These are phyloP conservation scores for Lepidurus apus DNA, from an alignment of 1,140 invertebrate genomes.

Conservation along the genomic window DNA sequence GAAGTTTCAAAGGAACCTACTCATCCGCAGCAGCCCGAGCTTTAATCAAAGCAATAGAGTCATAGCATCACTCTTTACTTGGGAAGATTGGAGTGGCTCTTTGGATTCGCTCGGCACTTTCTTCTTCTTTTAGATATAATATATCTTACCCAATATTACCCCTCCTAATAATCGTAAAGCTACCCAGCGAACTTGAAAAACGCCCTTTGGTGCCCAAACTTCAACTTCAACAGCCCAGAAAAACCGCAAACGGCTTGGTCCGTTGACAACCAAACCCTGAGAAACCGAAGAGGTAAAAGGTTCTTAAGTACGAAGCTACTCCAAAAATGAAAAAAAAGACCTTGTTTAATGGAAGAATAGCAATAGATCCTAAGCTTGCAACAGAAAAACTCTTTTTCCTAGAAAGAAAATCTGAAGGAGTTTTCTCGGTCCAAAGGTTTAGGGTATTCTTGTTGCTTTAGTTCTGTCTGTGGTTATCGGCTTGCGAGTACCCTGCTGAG, in stretches of 20 bases:
- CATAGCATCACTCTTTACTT: not conserved
- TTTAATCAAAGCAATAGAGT: slow-evolving; percentile 20
- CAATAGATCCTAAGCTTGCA: not conserved
- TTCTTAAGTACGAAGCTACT: not conserved
- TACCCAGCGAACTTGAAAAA: not conserved
- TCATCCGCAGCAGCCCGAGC: slow-evolving; percentile 2
- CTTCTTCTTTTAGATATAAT: not conserved
- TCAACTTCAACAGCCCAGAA: not conserved
- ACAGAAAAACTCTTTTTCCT: not conserved
- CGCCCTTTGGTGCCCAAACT: not conserved
- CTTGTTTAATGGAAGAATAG: not conserved
- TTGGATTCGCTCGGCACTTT: not conserved
- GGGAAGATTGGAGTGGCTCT: slow-evolving; percentile 1
- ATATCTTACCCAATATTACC: not conserved
- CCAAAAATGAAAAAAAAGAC: not conserved
- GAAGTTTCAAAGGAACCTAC: slow-evolving; percentile 21
- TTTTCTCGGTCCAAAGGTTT: not conserved
- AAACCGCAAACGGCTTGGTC: not conserved
- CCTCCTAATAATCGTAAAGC: not conserved
- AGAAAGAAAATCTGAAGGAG: not conserved
- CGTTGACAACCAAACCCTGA: slow-evolving; percentile 1
- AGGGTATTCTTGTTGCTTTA: not conserved
- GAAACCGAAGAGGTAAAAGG: not conserved
- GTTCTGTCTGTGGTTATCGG: not conserved
- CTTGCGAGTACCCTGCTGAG: not conserved